These are phyloP conservation scores for Rhagium mordax DNA, from an alignment of 2,888 invertebrate species.

Conservation along the genomic window DNA sequence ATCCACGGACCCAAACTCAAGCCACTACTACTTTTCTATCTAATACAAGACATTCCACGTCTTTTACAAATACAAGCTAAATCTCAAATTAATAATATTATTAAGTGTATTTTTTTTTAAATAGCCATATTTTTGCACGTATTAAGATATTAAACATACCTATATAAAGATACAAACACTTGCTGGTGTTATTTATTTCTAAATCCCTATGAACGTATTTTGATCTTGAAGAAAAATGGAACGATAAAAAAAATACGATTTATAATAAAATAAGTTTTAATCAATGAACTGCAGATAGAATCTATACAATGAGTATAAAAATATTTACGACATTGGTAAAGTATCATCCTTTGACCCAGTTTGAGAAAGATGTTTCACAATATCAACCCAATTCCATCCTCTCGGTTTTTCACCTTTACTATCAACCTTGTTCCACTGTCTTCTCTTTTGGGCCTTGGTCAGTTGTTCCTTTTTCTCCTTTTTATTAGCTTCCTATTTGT, in stretches of 20 bases:
- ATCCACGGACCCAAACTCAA: slow-evolving; percentile 27
- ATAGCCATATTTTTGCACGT: background rate
- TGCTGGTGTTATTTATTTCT: too few species aligned
- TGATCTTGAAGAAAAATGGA: too few species aligned
- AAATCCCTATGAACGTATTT: too few species aligned
- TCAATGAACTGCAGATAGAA: background rate
- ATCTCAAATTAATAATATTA: background rate
- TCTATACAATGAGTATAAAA: slow-evolving; percentile 10
- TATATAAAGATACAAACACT: background rate
- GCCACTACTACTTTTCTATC: slow-evolving; percentile 35
- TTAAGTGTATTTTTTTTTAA: too few species aligned
- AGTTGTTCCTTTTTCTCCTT: slow-evolving; percentile 86
- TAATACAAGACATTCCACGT: slow-evolving; percentile 12
- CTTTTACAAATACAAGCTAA: slow-evolving; percentile 17
- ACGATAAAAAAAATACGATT: background rate
- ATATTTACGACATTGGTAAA: slow-evolving; percentile 46
- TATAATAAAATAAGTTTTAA: slow-evolving; percentile 2
- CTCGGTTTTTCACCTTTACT: slow-evolving; percentile 86
- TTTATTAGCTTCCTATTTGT: slow-evolving; percentile 68
- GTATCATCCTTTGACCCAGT: slow-evolving; percentile 74
- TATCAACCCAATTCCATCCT: slow-evolving; percentile 96
- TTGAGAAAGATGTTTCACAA: slow-evolving; percentile 96
- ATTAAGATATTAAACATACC: background rate
- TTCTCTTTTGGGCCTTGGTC: slow-evolving; percentile 92
- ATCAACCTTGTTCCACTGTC: slow-evolving; percentile 89